Percentiles rank a stretch among this genome's conserved stretches.
Evolutionary conservation across 1,140 invertebrate species (phyloP).

Genomic region (Idris sp.): DNA sequence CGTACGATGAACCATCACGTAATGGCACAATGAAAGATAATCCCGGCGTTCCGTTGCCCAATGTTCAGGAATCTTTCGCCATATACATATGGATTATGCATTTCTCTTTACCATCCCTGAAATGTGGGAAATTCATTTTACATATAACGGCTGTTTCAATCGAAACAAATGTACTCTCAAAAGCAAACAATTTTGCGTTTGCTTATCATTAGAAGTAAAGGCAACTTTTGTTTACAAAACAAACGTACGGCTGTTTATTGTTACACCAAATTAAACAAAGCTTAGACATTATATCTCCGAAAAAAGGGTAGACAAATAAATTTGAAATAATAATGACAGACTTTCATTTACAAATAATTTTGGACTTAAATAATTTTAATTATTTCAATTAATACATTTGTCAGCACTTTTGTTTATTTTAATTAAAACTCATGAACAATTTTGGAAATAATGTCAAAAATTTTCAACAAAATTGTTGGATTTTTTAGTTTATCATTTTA

Average conservation of each 20-base stretch:
- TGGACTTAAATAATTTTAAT: no score
- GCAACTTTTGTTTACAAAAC: constrained; percentile 1
- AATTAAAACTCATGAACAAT: no score
- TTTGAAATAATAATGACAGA: no score
- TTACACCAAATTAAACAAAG: no score
- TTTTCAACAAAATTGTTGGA: no score
- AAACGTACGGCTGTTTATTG: not conserved
- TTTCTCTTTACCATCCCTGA: constrained; percentile 36
- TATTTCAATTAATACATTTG: no score
- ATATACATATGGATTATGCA: constrained; percentile 53
- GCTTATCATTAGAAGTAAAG: not conserved
- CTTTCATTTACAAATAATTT: no score
- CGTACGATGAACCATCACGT: constrained; percentile 60
- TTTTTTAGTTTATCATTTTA: no score
- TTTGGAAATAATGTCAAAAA: no score
- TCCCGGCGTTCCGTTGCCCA: constrained; percentile 54
- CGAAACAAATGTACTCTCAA: not conserved
- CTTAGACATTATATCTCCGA: no score
- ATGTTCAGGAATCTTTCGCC: constrained; percentile 52
- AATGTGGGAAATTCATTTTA: constrained; percentile 16
- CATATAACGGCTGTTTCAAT: constrained; percentile 14
- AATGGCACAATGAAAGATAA: constrained; percentile 61
- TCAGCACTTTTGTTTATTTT: no score
- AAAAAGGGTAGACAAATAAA: no score
- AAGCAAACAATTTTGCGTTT: constrained; percentile 2